These are phyloP conservation scores for Oostethus manadensis DNA, from an alignment of 2,113 vertebrate species.

Conservation along the genomic window DNA sequence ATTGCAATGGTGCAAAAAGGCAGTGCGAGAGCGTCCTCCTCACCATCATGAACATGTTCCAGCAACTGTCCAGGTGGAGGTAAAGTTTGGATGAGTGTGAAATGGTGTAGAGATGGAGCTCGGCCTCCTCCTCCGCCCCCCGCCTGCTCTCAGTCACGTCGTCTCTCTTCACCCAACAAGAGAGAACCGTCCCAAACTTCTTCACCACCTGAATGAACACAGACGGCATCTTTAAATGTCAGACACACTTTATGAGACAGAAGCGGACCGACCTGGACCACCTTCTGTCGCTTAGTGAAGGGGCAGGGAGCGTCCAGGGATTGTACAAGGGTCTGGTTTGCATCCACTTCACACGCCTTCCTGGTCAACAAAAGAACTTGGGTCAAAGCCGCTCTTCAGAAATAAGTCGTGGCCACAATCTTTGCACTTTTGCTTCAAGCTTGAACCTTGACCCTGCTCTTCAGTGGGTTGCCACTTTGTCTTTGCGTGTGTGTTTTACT, in stretches of 20 bases:
- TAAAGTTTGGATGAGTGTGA: conserved; percentile 63
- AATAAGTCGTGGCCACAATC: too few species aligned
- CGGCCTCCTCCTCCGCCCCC: conserved; percentile 35
- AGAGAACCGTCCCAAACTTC: conserved; percentile 25
- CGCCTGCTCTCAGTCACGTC: neutral
- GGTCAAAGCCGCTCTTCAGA: too few species aligned
- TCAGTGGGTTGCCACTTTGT: conserved; percentile 9
- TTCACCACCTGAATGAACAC: conserved; percentile 10
- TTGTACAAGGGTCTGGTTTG: too few species aligned
- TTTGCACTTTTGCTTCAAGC: too few species aligned
- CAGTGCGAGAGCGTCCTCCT: conserved; percentile 12
- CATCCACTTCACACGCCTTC: too few species aligned
- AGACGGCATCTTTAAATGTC: neutral
- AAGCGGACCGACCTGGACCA: too few species aligned
- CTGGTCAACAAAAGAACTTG: too few species aligned
- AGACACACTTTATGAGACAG: too few species aligned
- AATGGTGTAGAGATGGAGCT: conserved; percentile 70
- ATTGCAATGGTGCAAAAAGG: neutral
- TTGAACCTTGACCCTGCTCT: too few species aligned
- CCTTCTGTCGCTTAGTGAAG: too few species aligned
- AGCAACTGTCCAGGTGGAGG: conserved; percentile 65
- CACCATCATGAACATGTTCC: conserved; percentile 73
- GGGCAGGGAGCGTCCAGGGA: too few species aligned
- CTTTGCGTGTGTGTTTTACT: conserved; percentile 22
- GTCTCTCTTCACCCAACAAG: conserved; percentile 37